Conservation (phyloP, 2,888 invertebrate genomes). For the Plebejus anna region DNA sequence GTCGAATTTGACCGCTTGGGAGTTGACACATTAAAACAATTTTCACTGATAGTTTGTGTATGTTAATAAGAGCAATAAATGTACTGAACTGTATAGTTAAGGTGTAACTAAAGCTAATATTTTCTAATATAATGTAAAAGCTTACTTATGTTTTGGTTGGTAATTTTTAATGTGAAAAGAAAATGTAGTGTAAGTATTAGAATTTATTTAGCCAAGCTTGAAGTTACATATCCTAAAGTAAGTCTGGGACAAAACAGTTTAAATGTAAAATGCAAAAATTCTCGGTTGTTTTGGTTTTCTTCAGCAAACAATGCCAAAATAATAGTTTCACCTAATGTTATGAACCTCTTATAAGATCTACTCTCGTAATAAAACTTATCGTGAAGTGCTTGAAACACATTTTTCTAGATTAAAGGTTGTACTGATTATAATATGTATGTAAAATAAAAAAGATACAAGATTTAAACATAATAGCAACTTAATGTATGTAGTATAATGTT, state of each 20-base stretch:
- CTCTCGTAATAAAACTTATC: not conserved
- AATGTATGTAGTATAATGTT: not conserved
- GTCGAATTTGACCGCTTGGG: too few relatives aligned
- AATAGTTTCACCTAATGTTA: not conserved
- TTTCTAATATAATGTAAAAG: not conserved
- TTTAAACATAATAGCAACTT: not conserved
- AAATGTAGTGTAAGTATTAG: not conserved
- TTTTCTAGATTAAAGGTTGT: constrained; percentile 4
- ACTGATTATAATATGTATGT: not conserved
- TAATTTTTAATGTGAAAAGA: not conserved
- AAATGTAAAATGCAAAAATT: not conserved
- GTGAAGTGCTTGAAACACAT: constrained; percentile 19
- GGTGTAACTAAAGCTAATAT: not conserved
- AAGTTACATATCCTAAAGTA: not conserved
- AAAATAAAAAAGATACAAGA: not conserved
- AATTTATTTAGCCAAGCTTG: not conserved
- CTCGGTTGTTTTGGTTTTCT: not conserved
- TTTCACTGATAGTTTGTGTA: not conserved
- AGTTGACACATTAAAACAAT: not conserved
- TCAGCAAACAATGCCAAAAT: too few relatives aligned
- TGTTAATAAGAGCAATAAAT: not conserved
- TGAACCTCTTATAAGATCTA: not conserved
- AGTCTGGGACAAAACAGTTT: not conserved
- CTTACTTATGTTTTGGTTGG: not conserved
- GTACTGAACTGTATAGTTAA: not conserved